Percentiles rank a stretch among this genome's conserved stretches.
These are phyloP conservation scores for Thera britannica DNA, from an alignment of 2,888 invertebrate genomes.

Conservation along the genomic window DNA sequence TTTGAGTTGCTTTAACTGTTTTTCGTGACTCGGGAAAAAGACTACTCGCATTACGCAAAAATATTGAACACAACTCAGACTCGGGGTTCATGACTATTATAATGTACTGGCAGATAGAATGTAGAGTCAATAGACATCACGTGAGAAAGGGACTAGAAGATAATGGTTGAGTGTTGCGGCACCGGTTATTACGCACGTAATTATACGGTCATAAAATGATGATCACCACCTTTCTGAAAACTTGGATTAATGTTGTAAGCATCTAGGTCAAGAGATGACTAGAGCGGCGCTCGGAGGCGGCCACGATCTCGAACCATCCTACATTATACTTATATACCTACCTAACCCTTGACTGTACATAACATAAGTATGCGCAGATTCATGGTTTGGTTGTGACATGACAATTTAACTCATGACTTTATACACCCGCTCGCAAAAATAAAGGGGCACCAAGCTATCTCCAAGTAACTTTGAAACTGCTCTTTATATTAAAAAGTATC, in stretches of 20 bases:
- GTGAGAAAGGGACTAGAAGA: too few species aligned
- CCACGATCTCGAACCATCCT: neutral
- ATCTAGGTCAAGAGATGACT: slow-evolving; percentile 31
- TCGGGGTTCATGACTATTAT: too few species aligned
- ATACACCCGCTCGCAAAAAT: too few species aligned
- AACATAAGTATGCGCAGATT: neutral
- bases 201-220: neutral
- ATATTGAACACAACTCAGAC: too few species aligned
- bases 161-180: neutral
- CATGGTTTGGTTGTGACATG: neutral
- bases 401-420: neutral
- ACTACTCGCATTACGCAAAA: too few species aligned
- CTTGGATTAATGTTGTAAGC: neutral
- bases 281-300: slow-evolving; percentile 1
- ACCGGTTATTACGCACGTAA: neutral
- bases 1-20: too few species aligned
- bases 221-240: neutral
- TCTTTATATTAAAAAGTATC: too few species aligned
- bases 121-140: too few species aligned
- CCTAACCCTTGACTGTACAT: neutral
- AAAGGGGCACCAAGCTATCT: too few species aligned
- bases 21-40: too few species aligned
- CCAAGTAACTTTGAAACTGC: too few species aligned
- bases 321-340: neutral
- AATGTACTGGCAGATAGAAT: too few species aligned